A percentile compares a stretch with the other conserved stretches of the same genome.
Conservation (phyloP, 2,888 invertebrate genomes). For the Dryobota labecula region DNA sequence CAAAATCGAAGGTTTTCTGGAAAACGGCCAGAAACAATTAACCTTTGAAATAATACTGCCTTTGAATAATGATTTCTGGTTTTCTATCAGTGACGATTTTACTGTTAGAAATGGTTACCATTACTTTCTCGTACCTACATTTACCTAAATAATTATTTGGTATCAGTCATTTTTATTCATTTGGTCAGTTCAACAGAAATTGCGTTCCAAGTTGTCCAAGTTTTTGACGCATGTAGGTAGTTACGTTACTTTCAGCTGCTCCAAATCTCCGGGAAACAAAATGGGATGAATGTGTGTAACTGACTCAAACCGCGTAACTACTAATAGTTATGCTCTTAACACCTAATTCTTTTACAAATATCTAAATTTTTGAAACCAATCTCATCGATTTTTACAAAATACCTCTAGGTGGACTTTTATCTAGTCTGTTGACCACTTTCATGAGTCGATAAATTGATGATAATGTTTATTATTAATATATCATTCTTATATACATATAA, state of each 20-base stretch:
- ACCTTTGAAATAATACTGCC: slow-evolving; percentile 29
- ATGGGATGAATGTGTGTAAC: slow-evolving; percentile 61
- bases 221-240: neutral
- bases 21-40: slow-evolving; percentile 39
- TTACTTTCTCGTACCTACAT: neutral
- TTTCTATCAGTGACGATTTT: neutral
- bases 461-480: slow-evolving; percentile 56
- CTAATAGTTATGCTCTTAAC: slow-evolving; percentile 73
- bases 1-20: slow-evolving; percentile 58
- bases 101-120: neutral
- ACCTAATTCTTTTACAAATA: slow-evolving; percentile 71
- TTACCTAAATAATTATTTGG: slow-evolving; percentile 4
- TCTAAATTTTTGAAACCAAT: slow-evolving; percentile 66
- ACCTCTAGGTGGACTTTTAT: slow-evolving; percentile 68
- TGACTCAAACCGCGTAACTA: slow-evolving; percentile 65
- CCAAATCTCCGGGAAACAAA: neutral
- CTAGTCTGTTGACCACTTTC: slow-evolving; percentile 54
- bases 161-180: slow-evolving; percentile 18
- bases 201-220: neutral
- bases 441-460: slow-evolving; percentile 60
- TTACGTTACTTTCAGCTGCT: neutral
- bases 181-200: slow-evolving; percentile 7
- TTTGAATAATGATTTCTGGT: slow-evolving; percentile 20
- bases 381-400: slow-evolving; percentile 64
- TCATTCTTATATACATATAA: slow-evolving; percentile 66